These are phyloP conservation scores for Brenthis ino DNA, from an alignment of 2,888 invertebrate genomes.

Conservation along the genomic window DNA sequence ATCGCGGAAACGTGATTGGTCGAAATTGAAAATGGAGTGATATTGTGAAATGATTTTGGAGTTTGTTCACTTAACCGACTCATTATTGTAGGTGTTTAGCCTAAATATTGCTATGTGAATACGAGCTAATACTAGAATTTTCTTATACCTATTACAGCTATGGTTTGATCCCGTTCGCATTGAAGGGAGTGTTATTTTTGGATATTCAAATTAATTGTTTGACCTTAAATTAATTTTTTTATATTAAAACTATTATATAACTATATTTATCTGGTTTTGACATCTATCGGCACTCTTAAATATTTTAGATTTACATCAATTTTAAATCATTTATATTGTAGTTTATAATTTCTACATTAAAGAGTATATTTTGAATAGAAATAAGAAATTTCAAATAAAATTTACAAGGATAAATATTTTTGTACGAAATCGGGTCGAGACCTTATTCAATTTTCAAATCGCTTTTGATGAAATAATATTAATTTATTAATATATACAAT, in stretches of 20 bases:
- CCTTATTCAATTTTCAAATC: neutral
- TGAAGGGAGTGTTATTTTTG: too few species aligned
- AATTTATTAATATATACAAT: constrained; percentile 14
- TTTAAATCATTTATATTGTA: too few species aligned
- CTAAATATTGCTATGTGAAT: constrained; percentile 32
- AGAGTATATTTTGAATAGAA: too few species aligned
- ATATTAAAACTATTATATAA: too few species aligned
- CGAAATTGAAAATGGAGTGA: constrained; percentile 28
- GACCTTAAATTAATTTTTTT: too few species aligned
- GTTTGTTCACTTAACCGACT: constrained; percentile 1
- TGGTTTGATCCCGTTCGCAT: neutral
- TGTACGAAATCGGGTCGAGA: neutral
- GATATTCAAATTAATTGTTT: too few species aligned
- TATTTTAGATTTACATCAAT: too few species aligned
- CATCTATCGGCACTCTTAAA: too few species aligned
- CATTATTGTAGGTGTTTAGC: neutral
- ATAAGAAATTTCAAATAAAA: neutral
- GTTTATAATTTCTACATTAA: too few species aligned
- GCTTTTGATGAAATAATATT: constrained; percentile 1
- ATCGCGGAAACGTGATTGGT: constrained; percentile 34
- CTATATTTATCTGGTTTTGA: too few species aligned
- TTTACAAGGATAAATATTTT: constrained; percentile 1
- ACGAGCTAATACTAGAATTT: neutral
- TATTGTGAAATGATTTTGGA: constrained; percentile 23
- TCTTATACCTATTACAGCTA: neutral